These are phyloP conservation scores for Clusia tigrina DNA, from an alignment of 2,888 invertebrate genomes.

Conservation along the genomic window DNA sequence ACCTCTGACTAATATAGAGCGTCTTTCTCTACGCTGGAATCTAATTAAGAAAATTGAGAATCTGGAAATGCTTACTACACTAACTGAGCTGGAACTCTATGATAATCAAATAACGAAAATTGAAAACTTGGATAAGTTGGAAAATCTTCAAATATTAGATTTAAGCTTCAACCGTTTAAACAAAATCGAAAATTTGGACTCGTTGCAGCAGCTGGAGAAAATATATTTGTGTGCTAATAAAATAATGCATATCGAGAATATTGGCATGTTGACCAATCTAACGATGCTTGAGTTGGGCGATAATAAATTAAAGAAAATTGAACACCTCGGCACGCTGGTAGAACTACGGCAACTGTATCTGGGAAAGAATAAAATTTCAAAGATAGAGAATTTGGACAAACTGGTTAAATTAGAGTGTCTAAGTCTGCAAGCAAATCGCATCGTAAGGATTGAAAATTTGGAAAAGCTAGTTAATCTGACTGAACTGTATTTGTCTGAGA, in stretches of 20 bases:
- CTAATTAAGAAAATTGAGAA: slow-evolving; percentile 94
- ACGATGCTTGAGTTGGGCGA: slow-evolving; percentile 93
- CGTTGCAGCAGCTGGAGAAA: slow-evolving; percentile 78
- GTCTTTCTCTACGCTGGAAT: slow-evolving; percentile 91
- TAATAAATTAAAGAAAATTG: slow-evolving; percentile 89
- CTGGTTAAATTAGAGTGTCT: slow-evolving; percentile 79
- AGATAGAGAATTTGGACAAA: slow-evolving; percentile 82
- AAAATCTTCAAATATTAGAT: slow-evolving; percentile 89
- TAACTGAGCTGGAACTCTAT: slow-evolving; percentile 91
- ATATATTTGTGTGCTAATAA: slow-evolving; percentile 91
- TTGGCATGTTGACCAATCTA: slow-evolving; percentile 80
- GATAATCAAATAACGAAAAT: slow-evolving; percentile 96
- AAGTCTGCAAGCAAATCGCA: slow-evolving; percentile 90
- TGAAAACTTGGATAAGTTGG: slow-evolving; percentile 85
- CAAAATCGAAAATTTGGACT: slow-evolving; percentile 83
- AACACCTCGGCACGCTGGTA: slow-evolving; percentile 80
- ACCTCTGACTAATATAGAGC: slow-evolving; percentile 76
- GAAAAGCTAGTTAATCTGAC: slow-evolving; percentile 77
- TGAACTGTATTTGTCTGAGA: slow-evolving; percentile 93
- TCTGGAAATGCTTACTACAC: slow-evolving; percentile 75
- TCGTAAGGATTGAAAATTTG: slow-evolving; percentile 87
- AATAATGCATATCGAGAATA: slow-evolving; percentile 85
- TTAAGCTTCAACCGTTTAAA: slow-evolving; percentile 94
- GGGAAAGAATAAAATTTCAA: slow-evolving; percentile 94
- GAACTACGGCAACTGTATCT: slow-evolving; percentile 82